Conservation (phyloP, 2,113 vertebrate genomes). For the Chunga burmeisteri region DNA sequence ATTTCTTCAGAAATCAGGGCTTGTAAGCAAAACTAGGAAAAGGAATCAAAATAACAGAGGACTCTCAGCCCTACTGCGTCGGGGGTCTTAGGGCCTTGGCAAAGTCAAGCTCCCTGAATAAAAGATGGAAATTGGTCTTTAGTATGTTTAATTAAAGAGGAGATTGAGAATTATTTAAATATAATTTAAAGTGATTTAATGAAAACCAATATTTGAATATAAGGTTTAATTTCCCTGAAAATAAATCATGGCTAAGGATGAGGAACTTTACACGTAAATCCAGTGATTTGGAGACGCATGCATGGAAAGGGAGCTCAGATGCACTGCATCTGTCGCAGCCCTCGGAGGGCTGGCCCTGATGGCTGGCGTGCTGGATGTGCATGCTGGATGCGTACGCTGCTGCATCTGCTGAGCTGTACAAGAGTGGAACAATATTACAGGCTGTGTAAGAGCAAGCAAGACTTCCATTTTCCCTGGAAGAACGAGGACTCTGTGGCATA, state of each 20-base stretch:
- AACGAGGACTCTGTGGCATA: background rate
- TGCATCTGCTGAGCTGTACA: background rate
- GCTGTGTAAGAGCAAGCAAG: background rate
- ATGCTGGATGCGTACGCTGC: background rate
- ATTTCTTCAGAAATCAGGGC: background rate
- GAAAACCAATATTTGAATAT: slow-evolving; percentile 28
- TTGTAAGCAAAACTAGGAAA: background rate
- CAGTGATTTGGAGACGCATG: background rate
- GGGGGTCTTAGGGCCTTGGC: background rate
- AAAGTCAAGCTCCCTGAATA: slow-evolving; percentile 1
- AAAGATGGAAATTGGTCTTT: slow-evolving; percentile 3
- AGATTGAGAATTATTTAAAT: slow-evolving; percentile 35
- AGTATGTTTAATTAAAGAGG: slow-evolving; percentile 17
- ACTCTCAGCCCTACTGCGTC: background rate
- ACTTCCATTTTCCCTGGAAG: background rate
- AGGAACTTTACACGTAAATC: background rate
- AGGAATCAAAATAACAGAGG: background rate
- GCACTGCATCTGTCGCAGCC: background rate
- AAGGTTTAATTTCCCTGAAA: slow-evolving; percentile 31
- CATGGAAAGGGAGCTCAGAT: background rate
- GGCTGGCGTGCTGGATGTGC: background rate
- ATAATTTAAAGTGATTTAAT: slow-evolving; percentile 29
- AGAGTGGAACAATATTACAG: background rate
- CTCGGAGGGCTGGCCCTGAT: background rate
- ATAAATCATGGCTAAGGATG: background rate